These are phyloP conservation scores for Oxytorus armatus DNA, from an alignment of 2,888 invertebrate genomes.

Conservation along the genomic window DNA sequence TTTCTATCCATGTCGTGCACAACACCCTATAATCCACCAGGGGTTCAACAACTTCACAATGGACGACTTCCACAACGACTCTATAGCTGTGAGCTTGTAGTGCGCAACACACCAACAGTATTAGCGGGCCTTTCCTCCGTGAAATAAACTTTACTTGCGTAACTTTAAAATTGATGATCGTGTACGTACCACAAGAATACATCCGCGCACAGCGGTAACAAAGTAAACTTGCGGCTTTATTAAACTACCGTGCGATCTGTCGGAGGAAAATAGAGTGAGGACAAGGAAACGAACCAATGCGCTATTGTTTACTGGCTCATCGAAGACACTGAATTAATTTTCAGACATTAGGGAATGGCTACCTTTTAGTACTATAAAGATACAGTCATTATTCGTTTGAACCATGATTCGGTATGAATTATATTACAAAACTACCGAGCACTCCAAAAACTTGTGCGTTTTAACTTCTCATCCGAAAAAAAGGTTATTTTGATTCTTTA, in stretches of 20 bases:
- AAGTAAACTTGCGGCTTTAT: slow-evolving; percentile 63
- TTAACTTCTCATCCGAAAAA: neutral
- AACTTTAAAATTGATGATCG: slow-evolving; percentile 81
- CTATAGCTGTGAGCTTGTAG: slow-evolving; percentile 26
- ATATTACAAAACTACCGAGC: too few relatives aligned
- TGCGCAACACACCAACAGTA: slow-evolving; percentile 1
- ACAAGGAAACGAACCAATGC: neutral
- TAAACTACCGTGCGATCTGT: slow-evolving; percentile 13
- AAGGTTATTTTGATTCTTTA: too few relatives aligned
- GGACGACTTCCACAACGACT: slow-evolving; percentile 67
- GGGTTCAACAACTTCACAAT: slow-evolving; percentile 78
- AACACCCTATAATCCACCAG: slow-evolving; percentile 55
- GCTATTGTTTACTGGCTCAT: too few relatives aligned
- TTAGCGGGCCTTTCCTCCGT: slow-evolving; percentile 24
- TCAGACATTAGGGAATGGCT: too few relatives aligned
- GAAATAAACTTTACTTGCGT: slow-evolving; percentile 78
- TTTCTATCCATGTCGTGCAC: slow-evolving; percentile 43
- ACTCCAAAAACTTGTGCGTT: neutral
- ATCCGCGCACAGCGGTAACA: slow-evolving; percentile 68
- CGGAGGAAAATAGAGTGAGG: neutral
- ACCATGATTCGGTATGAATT: too few relatives aligned
- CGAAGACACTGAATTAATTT: too few relatives aligned
- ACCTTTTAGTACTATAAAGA: neutral
- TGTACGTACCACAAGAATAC: slow-evolving; percentile 72
- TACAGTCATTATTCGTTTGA: neutral